Percentiles rank a stretch among this genome's conserved stretches.
These are phyloP conservation scores for Brachionus paranguensis DNA, from an alignment of 1,140 invertebrate species.

Conservation along the genomic window DNA sequence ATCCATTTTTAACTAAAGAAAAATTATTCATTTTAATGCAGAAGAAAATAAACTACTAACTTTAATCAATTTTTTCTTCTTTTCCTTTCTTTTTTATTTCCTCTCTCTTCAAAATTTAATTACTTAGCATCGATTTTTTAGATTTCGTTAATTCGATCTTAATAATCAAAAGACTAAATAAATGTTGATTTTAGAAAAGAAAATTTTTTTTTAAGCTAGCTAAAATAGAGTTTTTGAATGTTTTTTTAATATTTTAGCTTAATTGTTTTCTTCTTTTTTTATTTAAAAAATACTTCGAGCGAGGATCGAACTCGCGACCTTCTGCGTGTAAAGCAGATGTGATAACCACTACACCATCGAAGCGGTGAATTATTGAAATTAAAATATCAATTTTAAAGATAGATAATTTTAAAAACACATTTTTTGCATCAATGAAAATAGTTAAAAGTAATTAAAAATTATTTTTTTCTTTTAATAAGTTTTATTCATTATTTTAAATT, in stretches of 20 bases:
- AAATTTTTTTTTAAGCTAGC: neutral
- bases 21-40: too few relatives aligned
- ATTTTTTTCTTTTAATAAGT: neutral
- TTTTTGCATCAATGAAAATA: too few relatives aligned
- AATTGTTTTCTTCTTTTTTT: neutral
- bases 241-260: neutral
- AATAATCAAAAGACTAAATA: neutral
- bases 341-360: slow-evolving; percentile 52
- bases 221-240: neutral
- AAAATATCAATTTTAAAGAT: neutral
- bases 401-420: too few relatives aligned
- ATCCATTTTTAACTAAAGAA: too few relatives aligned
- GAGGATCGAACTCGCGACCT: slow-evolving; percentile 51
- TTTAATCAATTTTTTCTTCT: too few relatives aligned
- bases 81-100: too few relatives aligned
- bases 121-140: neutral
- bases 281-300: neutral
- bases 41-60: too few relatives aligned
- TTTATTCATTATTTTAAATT: neutral
- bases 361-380: neutral
- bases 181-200: neutral
- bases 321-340: slow-evolving; percentile 55
- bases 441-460: neutral
- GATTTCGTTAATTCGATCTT: neutral
- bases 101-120: neutral